Evolutionary conservation across 2,113 vertebrate species (phyloP), one percentile per base, ranked within the genome.

Genomic region (Equus quagga): DNA sequence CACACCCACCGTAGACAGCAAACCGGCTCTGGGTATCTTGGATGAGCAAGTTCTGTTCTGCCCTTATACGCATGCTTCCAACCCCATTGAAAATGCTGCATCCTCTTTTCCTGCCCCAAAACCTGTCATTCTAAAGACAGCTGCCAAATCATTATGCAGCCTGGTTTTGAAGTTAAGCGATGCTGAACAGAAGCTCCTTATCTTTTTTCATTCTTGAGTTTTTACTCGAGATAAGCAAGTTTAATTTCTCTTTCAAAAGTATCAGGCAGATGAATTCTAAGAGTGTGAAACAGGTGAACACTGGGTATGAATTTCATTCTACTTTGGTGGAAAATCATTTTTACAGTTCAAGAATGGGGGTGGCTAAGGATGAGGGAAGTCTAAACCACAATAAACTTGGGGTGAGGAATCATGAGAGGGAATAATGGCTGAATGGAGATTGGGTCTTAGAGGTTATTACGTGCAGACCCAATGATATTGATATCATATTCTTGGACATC

Each of bases 171-270:
- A 89, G 31, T 28, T 28, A 60, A 89, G 23, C 26, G 21, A 81
- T 11, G 28, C 24, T 33, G 12, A 54, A 17, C 56, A 33, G 81
- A 88, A 79, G 5, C 2, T 46, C 58, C 46, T 46, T 65, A 28
- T 60, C 26, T 23, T 24, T 28, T 86, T 54, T 78, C 23, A 3
- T 21, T 80, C 44, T 76, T 15, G 36, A 58, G n/a, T 46, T 86
- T 87, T 91, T 89, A 56, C 56, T 26, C 36, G 62, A 89, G 67
- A 91, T 58, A 86, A 96, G 46, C 14, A 83, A 76, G 12, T 33
- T 70, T 86, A 82, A 82, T 54, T 75, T 92, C 24, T 67, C 18
- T 95, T 86, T 58, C 76, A 46, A 94, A 86, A 92, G 17, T 28
- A 70, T 26, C 31, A 82, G 58, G 33, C 49, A 88, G 23, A 69